Conservation (phyloP, 1,140 invertebrate species). For the Musca vetustissima region DNA sequence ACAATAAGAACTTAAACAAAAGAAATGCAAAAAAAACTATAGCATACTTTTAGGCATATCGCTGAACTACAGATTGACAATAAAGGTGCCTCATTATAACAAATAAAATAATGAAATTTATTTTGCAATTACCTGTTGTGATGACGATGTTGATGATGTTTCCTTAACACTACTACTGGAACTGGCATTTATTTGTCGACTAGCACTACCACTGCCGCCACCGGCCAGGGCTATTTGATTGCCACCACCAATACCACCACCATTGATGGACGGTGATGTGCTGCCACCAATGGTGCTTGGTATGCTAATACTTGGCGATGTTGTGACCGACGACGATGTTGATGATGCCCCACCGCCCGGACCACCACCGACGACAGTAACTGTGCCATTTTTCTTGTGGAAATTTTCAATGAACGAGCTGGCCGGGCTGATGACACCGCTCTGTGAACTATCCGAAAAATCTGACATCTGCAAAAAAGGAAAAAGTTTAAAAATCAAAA, state of each 20-base stretch:
- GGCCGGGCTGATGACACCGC: slow-evolving; percentile 48
- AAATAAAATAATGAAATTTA: no score
- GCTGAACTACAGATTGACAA: no score
- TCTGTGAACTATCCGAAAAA: slow-evolving; percentile 53
- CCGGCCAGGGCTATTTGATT: slow-evolving; percentile 16
- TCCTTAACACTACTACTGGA: slow-evolving; percentile 54
- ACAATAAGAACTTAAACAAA: no score
- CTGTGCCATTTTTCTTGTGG: slow-evolving; percentile 48
- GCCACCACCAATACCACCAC: no score
- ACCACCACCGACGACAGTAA: slow-evolving; percentile 10
- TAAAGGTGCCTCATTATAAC: no score
- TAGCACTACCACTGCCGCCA: slow-evolving; percentile 14
- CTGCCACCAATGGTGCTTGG: slow-evolving; percentile 32
- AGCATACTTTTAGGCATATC: no score
- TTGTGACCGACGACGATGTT: slow-evolving; percentile 27
- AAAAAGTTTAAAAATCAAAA: no score
- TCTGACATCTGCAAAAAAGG: slow-evolving; percentile 53
- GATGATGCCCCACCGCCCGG: neutral
- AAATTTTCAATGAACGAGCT: slow-evolving; percentile 53
- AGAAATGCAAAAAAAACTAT: no score
- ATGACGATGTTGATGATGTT: slow-evolving; percentile 50
- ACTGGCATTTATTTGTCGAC: slow-evolving; percentile 51
- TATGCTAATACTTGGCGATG: no score
- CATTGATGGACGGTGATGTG: neutral
- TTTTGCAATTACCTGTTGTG: slow-evolving; percentile 50